These are phyloP conservation scores for Vanacampus margaritifer DNA, from an alignment of 2,113 vertebrate genomes.

Conservation along the genomic window DNA sequence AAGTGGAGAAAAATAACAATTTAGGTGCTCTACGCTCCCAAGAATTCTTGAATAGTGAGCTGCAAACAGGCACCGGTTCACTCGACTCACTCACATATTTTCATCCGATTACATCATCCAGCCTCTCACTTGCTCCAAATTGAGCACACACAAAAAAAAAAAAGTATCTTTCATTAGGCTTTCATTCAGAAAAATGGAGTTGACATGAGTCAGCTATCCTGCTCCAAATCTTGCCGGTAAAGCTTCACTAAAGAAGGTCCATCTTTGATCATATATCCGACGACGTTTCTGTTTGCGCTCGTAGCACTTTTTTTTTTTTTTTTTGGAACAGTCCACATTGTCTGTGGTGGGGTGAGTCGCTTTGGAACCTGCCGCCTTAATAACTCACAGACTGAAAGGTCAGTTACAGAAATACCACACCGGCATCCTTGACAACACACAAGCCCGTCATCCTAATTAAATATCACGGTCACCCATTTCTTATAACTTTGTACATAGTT, in stretches of 20 bases:
- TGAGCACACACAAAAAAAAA: background rate
- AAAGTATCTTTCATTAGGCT: background rate
- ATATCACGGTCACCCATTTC: slow-evolving; percentile 3
- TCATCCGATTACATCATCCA: background rate
- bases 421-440: slow-evolving; percentile 44
- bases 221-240: background rate
- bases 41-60: too few species aligned
- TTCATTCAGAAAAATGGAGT: background rate
- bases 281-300: background rate
- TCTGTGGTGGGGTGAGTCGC: slow-evolving; percentile 7
- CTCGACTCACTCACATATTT: background rate
- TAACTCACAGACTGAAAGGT: slow-evolving; percentile 36
- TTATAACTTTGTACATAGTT: background rate
- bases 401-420: slow-evolving; percentile 63
- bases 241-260: background rate
- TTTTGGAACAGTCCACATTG: background rate
- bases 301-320: background rate
- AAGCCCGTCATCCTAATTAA: slow-evolving; percentile 10
- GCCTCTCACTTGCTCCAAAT: background rate
- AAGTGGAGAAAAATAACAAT: too few species aligned
- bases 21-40: too few species aligned
- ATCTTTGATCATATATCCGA: background rate
- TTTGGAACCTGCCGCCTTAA: slow-evolving; percentile 39
- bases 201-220: background rate
- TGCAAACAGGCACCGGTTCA: background rate